Evolutionary conservation across 2,888 invertebrate genomes (phyloP).

Genomic region (Latheticus oryzae): DNA sequence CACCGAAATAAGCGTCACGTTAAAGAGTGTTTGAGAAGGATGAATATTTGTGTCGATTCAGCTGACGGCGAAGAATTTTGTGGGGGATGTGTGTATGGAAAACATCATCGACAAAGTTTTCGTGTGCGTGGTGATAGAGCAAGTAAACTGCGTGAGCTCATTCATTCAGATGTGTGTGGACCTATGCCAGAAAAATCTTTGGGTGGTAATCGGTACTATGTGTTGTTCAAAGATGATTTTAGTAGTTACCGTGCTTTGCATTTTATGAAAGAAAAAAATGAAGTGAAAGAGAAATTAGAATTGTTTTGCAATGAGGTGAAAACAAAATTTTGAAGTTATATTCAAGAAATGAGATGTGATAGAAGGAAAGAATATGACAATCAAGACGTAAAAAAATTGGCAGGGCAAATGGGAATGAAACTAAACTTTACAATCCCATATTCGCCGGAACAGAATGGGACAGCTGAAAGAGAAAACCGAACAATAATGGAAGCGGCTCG

Average conservation of each 20-base stretch:
- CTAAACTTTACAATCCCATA: conserved; percentile 37
- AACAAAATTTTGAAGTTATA: conserved; percentile 11
- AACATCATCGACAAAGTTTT: conserved; percentile 42
- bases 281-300: conserved; percentile 26
- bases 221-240: conserved; percentile 53
- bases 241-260: conserved; percentile 50
- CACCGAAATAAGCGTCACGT: conserved; percentile 43
- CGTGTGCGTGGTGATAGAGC: conserved; percentile 35
- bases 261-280: conserved; percentile 46
- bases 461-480: conserved; percentile 37
- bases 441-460: conserved; percentile 42
- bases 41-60: conserved; percentile 18
- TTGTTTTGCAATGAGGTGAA: conserved; percentile 18
- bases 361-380: conserved; percentile 40
- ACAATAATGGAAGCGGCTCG: conserved; percentile 37
- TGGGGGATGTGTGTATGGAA: conserved; percentile 43
- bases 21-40: conserved; percentile 24
- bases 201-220: conserved; percentile 49
- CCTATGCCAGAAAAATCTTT: conserved; percentile 45
- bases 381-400: conserved; percentile 16
- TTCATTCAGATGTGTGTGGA: conserved; percentile 44
- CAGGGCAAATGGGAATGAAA: conserved; percentile 32
- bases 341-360: conserved; percentile 30
- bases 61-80: conserved; percentile 43
- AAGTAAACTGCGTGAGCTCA: conserved; percentile 46